These are phyloP conservation scores for Gallinago solitaria DNA, from an alignment of 2,797 vertebrate genomes.

Conservation along the genomic window DNA sequence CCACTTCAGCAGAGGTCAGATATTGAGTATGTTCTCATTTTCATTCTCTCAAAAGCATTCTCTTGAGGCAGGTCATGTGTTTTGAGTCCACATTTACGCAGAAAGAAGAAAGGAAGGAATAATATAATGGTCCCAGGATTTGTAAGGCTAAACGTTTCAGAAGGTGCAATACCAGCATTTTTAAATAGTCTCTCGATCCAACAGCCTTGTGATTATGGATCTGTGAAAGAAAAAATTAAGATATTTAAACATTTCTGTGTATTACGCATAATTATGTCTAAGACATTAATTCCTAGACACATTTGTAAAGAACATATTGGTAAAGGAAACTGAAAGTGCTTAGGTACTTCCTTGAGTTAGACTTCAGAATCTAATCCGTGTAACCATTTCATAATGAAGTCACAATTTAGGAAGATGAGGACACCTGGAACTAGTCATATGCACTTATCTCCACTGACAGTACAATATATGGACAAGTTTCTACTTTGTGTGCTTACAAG, in stretches of 20 bases:
- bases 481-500: neutral
- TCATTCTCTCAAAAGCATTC: conserved; percentile 79
- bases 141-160: conserved; percentile 77
- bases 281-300: neutral
- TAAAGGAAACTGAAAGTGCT: neutral
- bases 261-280: neutral
- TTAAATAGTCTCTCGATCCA: conserved; percentile 74
- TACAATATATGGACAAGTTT: neutral
- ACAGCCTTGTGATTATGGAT: conserved; percentile 84
- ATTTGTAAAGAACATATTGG: neutral
- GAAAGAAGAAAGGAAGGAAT: conserved; percentile 81
- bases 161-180: conserved; percentile 88
- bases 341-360: neutral
- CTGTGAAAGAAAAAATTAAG: conserved; percentile 75
- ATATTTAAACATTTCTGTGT: neutral
- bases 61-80: conserved; percentile 80
- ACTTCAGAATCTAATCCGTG: neutral
- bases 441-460: neutral
- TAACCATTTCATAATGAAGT: neutral
- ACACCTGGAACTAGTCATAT: neutral
- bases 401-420: neutral
- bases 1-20: conserved; percentile 79
- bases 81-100: conserved; percentile 81
- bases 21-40: conserved; percentile 75
- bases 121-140: conserved; percentile 79